Base-by-base conservation (phyloP, 64 coral and sea anemone species). In the Montipora sp. region DNA sequence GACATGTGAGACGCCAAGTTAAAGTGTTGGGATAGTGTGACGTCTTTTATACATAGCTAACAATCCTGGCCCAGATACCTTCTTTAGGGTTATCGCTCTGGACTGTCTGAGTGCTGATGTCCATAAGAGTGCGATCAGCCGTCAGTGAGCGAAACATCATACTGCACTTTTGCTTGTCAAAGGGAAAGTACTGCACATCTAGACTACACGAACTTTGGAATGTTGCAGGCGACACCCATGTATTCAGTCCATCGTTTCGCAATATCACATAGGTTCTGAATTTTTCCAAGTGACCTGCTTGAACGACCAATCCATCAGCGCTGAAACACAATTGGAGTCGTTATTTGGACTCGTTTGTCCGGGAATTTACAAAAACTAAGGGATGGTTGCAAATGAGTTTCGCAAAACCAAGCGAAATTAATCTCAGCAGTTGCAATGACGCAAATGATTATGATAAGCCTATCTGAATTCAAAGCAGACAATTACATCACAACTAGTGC, bases 111-210 rank as follows among this genome's bases (percentile, higher is more conserved):
- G 82, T 50, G 15, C 46, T 8, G 5, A 85, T 21, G 65, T 85
- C 11, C 44, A 85, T 1, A 11, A 85, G 44, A 5, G 36, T 48
- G 82, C 46, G 43, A 85, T 85, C 82, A 50, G 82, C 44, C 2
- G 82, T 85, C 65, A 85, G 65, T 15, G 87, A 89, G 10, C 87
- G 72, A 77, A 89, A 89, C 16, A 66, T 3, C 87, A 89, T 89
- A 14, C 3, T 47, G 48, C 87, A 78, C 44, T 51, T 22, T 50
- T 89, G 95, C 21, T 93, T 90, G 72, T 96, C 95, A 82, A 96
- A 96, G 12, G 95, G 95, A 90, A 93, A 96, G 48, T 63, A 94
- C 47, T 91, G 55, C 3, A 96, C 92, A 50, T 93, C 61, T 11
- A 96, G 90, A 2, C 77, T 58, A 67, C 95, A 96, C 16, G 87